Evolutionary conservation across 2,797 vertebrate genomes (phyloP).

Genomic region (Ctenochaetus hawaiiensis): DNA sequence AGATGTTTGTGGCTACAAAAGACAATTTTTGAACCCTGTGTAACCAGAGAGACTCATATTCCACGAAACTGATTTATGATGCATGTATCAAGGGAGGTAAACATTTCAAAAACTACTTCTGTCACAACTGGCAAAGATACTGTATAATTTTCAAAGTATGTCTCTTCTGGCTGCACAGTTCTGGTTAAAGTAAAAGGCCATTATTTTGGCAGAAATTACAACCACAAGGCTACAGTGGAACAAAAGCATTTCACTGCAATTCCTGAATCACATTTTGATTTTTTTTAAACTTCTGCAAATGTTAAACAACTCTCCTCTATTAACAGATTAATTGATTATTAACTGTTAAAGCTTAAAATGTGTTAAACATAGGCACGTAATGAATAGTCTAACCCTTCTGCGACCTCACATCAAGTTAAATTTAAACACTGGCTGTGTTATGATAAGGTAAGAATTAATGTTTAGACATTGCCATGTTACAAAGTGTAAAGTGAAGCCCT

Average conservation of each 20-base stretch:
- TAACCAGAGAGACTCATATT: constrained; percentile 53
- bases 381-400: constrained; percentile 12
- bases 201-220: constrained; percentile 18
- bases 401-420: constrained; percentile 29
- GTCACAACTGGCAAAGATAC: constrained; percentile 35
- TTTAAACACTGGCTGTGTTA: constrained; percentile 37
- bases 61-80: constrained; percentile 53
- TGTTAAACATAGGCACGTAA: not conserved
- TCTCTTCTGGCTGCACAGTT: constrained; percentile 8
- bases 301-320: not conserved
- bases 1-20: constrained; percentile 68
- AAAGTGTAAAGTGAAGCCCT: constrained; percentile 47
- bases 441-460: constrained; percentile 45
- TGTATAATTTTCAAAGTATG: constrained; percentile 52
- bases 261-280: not conserved
- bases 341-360: constrained; percentile 15
- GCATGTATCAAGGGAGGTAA: constrained; percentile 40
- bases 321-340: not conserved
- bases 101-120: constrained; percentile 34
- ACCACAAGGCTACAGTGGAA: not conserved
- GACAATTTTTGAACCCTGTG: constrained; percentile 38
- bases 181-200: constrained; percentile 1
- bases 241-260: not conserved
- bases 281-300: constrained; percentile 23
- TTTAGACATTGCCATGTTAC: constrained; percentile 57